Percentiles rank a stretch among this genome's conserved stretches.
Evolutionary conservation across 2,797 vertebrate genomes (phyloP).

Genomic region (Tokudaia tokunoshimensis): DNA sequence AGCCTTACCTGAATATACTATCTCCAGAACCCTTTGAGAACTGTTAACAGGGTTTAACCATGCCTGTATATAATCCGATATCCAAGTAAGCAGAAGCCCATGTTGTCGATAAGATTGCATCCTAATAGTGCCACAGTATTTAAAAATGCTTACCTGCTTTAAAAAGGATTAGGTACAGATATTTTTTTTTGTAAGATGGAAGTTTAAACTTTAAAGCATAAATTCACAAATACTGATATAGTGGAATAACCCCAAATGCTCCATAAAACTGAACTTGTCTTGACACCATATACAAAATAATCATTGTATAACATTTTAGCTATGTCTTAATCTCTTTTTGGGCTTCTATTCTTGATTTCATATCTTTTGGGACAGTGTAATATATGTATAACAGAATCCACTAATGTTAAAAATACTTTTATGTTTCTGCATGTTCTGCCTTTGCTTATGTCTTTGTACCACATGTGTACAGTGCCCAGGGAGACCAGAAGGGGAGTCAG

Average conservation of each 20-base stretch:
- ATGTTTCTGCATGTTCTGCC: neutral
- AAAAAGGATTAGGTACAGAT: neutral
- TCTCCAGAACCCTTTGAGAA: neutral
- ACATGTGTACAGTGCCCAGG: neutral
- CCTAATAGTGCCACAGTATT: neutral
- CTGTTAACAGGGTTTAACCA: neutral
- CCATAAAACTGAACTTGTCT: neutral
- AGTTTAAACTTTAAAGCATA: constrained; percentile 56
- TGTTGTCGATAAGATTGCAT: neutral
- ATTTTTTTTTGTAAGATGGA: neutral
- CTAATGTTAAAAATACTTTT: neutral
- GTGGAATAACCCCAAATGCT: neutral
- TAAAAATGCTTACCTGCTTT: neutral
- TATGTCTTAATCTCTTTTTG: neutral
- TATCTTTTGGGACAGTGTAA: neutral
- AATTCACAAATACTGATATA: constrained; percentile 40
- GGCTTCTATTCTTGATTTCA: neutral
- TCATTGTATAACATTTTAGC: neutral
- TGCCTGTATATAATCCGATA: neutral
- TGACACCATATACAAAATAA: neutral
- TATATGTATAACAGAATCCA: neutral
- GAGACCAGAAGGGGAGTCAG: neutral
- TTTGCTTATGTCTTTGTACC: neutral
- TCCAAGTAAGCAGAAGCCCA: neutral
- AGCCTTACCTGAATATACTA: neutral